Evolutionary conservation across 2,888 invertebrate genomes (phyloP).

Genomic region (Xestoiulus laeticollis): DNA sequence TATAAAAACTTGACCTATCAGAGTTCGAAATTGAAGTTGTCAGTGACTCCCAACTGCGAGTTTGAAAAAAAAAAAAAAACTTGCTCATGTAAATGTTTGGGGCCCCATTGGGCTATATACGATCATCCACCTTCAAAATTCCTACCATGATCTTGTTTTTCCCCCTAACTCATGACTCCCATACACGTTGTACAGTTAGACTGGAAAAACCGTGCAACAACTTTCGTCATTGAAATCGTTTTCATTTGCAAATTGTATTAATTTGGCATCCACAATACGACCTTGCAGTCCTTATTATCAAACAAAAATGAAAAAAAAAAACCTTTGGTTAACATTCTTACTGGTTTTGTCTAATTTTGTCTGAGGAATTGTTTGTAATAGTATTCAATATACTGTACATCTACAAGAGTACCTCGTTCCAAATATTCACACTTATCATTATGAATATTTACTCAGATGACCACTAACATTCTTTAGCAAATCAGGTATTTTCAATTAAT

Average conservation of each 20-base stretch:
- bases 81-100: background rate
- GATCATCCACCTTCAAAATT: slow-evolving; percentile 19
- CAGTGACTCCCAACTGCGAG: slow-evolving; percentile 12
- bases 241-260: background rate
- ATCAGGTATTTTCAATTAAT: no score
- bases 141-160: background rate
- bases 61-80: background rate
- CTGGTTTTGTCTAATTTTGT: no score
- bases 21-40: slow-evolving; percentile 1
- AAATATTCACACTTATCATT: no score
- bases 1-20: slow-evolving; percentile 20
- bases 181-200: background rate
- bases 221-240: background rate
- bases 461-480: no score
- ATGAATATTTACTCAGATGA: no score
- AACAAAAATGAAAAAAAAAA: no score
- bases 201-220: background rate
- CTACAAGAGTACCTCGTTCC: no score
- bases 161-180: background rate
- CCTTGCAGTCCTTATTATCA: no score
- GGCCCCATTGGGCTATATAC: background rate
- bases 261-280: no score
- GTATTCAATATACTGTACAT: no score
- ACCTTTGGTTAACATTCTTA: no score
- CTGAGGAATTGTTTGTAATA: no score